phyloP scores from a whole-genome alignment of 2,888 invertebrate genomes.

The Rhabditoides inermis region DNA sequence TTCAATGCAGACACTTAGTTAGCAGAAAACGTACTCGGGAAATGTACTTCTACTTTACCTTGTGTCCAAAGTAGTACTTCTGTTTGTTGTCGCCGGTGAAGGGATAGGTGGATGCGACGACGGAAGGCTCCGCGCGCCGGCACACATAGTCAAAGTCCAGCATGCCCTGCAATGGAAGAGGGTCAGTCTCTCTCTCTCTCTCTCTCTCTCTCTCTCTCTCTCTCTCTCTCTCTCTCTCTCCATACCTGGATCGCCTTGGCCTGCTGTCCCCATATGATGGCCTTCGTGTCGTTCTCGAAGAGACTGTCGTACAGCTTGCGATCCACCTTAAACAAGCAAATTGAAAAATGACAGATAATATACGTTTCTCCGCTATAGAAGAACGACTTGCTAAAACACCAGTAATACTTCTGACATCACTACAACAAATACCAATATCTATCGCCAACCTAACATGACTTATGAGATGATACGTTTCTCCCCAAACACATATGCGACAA shows the following conservation, averaged over 20 bases:
- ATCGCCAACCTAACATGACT: no score
- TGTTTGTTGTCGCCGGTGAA: constrained; percentile 92
- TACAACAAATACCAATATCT: no score
- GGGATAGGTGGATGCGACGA: constrained; percentile 93
- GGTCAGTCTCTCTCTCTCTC: neutral
- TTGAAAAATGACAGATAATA: no score
- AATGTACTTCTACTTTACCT: constrained; percentile 64
- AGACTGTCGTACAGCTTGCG: constrained; percentile 16
- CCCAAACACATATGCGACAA: no score
- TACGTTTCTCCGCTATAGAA: no score
- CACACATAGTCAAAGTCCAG: constrained; percentile 91
- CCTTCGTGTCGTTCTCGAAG: constrained; percentile 54
- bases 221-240: no score
- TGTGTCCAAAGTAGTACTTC: constrained; percentile 99
- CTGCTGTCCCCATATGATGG: constrained; percentile 99
- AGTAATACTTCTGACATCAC: no score
- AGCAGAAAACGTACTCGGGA: constrained; percentile 66
- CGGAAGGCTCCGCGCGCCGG: constrained; percentile 71
- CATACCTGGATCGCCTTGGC: constrained; percentile 69
- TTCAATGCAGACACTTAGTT: constrained; percentile 80
- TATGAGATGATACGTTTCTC: no score
- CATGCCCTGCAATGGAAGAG: constrained; percentile 67
- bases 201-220: neutral
- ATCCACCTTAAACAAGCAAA: no score
- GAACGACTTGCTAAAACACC: no score